Evolutionary conservation across 2,888 invertebrate species (phyloP).

Genomic region (Heterodera filipjevi): DNA sequence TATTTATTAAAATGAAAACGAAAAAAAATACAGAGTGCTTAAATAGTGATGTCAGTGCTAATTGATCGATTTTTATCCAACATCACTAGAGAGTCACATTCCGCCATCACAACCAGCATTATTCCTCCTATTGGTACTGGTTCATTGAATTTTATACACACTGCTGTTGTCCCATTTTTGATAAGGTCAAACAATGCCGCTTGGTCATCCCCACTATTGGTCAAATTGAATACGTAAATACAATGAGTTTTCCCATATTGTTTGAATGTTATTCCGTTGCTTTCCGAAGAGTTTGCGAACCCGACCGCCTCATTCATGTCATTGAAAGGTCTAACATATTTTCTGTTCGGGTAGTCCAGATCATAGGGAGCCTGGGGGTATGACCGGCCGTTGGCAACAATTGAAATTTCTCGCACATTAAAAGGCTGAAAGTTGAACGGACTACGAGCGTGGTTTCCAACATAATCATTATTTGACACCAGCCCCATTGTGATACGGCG

Average conservation of each 20-base stretch:
- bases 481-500: slow-evolving; percentile 17
- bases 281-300: not conserved
- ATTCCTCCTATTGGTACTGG: not conserved
- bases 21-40: not conserved
- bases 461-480: slow-evolving; percentile 1
- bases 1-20: not conserved
- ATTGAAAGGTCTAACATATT: slow-evolving; percentile 11
- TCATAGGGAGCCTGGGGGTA: slow-evolving; percentile 17
- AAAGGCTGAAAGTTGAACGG: slow-evolving; percentile 26
- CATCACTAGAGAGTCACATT: slow-evolving; percentile 3
- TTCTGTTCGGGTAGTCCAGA: slow-evolving; percentile 11
- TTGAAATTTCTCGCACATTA: slow-evolving; percentile 22
- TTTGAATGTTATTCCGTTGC: too few relatives aligned
- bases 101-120: slow-evolving; percentile 13
- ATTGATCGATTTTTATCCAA: slow-evolving; percentile 23
- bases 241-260: not conserved
- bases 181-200: slow-evolving; percentile 22
- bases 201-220: slow-evolving; percentile 26
- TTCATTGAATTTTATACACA: slow-evolving; percentile 11
- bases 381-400: slow-evolving; percentile 6
- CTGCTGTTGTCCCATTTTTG: slow-evolving; percentile 17
- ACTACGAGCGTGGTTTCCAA: not conserved
- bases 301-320: slow-evolving; percentile 24
- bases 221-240: slow-evolving; percentile 28
- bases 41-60: slow-evolving; percentile 21